These are phyloP conservation scores for Stegophylla sp. DNA, from an alignment of 2,888 invertebrate species.

Conservation along the genomic window DNA sequence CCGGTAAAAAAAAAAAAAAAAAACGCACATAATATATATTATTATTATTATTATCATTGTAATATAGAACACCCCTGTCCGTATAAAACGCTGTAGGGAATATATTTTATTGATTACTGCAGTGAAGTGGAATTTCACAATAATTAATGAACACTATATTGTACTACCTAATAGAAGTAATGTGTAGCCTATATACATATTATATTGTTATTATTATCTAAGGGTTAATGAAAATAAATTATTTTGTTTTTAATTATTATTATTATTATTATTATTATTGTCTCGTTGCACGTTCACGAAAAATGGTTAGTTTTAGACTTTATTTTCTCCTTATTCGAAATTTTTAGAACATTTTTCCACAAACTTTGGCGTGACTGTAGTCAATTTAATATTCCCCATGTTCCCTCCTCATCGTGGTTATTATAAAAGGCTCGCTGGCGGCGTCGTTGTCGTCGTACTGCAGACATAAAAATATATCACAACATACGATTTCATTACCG, in stretches of 20 bases:
- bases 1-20: no score
- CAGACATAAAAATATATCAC: conserved; percentile 23
- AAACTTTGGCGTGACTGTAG: conserved; percentile 25
- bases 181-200: not conserved
- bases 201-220: not conserved
- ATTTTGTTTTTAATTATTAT: no score
- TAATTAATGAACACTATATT: not conserved
- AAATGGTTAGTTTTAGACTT: not conserved
- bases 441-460: not conserved
- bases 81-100: not conserved
- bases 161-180: not conserved
- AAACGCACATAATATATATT: conserved; percentile 17
- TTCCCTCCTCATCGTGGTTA: not conserved
- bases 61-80: no score
- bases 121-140: conserved; percentile 21
- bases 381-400: not conserved
- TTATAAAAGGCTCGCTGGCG: not conserved
- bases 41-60: no score
- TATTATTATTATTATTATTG: not conserved
- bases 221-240: not conserved
- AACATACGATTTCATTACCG: conserved; percentile 26
- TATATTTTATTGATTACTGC: conserved; percentile 37
- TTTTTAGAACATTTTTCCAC: not conserved
- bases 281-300: not conserved
- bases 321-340: not conserved